Conservation (phyloP, 1,140 invertebrate genomes). For the Atta cephalotes region DNA sequence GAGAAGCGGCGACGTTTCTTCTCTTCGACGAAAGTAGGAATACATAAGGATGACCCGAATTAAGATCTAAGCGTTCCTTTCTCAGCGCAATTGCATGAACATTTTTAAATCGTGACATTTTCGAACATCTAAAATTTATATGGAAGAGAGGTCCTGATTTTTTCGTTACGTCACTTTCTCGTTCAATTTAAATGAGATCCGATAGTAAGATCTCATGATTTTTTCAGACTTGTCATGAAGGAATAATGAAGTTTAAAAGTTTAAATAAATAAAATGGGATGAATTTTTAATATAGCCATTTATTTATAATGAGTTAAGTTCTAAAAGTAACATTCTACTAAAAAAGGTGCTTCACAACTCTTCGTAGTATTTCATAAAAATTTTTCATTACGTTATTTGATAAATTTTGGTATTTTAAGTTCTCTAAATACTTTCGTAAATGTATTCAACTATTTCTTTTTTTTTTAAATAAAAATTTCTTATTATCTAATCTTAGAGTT, state of each 20-base stretch:
- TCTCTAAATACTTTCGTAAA: too few relatives aligned
- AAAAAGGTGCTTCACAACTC: not conserved
- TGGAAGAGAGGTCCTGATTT: not conserved
- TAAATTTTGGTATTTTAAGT: not conserved
- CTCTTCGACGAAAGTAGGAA: not conserved
- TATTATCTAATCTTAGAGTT: not conserved
- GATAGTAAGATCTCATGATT: not conserved
- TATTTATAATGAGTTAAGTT: constrained; percentile 11
- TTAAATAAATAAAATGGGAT: not conserved
- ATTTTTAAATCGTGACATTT: constrained; percentile 19
- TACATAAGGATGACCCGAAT: not conserved
- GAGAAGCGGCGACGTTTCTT: constrained; percentile 19
- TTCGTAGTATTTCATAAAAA: not conserved
- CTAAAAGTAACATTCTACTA: constrained; percentile 5
- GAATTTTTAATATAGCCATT: not conserved
- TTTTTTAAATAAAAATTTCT: not conserved
- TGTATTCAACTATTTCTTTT: too few relatives aligned
- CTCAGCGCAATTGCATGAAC: not conserved
- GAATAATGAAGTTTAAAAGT: not conserved
- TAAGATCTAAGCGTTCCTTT: not conserved
- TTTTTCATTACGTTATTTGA: not conserved
- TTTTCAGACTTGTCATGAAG: not conserved
- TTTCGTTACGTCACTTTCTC: not conserved
- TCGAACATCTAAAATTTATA: not conserved
- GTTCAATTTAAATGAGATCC: not conserved